phyloP scores from a whole-genome alignment of 1,140 invertebrate genomes.

The Periplaneta americana region DNA sequence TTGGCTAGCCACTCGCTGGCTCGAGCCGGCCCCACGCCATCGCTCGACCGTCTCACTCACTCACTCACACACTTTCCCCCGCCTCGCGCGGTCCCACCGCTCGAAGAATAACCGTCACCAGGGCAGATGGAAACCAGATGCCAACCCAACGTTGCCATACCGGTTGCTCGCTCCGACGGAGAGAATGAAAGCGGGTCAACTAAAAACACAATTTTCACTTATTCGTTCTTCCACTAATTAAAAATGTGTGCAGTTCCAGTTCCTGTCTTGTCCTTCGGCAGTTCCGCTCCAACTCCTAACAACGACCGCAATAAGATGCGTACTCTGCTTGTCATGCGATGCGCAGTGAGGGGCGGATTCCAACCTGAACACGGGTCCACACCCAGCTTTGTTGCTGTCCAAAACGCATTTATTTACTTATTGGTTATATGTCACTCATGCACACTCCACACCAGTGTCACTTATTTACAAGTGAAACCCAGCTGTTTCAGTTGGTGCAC shows the following conservation, averaged over 20 bases:
- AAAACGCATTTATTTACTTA: too few relatives aligned
- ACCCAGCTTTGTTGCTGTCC: too few relatives aligned
- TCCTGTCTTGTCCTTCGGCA: background rate
- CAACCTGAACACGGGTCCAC: too few relatives aligned
- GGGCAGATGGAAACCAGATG: slow-evolving; percentile 17
- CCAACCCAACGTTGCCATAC: slow-evolving; percentile 3
- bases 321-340: background rate
- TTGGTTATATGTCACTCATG: too few relatives aligned
- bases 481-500: too few relatives aligned
- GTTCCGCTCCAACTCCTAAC: background rate
- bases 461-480: too few relatives aligned
- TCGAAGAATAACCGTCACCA: background rate
- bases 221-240: background rate
- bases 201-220: background rate
- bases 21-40: background rate
- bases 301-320: background rate
- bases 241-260: background rate
- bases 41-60: background rate
- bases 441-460: too few relatives aligned
- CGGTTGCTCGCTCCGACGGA: background rate
- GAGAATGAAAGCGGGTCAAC: slow-evolving; percentile 13
- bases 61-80: background rate
- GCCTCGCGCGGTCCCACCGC: background rate
- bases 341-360: too few relatives aligned
- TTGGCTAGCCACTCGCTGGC: background rate